Evolutionary conservation across 2,113 vertebrate genomes (phyloP).

Genomic region (Sinocyclocheilus anophthalmus): DNA sequence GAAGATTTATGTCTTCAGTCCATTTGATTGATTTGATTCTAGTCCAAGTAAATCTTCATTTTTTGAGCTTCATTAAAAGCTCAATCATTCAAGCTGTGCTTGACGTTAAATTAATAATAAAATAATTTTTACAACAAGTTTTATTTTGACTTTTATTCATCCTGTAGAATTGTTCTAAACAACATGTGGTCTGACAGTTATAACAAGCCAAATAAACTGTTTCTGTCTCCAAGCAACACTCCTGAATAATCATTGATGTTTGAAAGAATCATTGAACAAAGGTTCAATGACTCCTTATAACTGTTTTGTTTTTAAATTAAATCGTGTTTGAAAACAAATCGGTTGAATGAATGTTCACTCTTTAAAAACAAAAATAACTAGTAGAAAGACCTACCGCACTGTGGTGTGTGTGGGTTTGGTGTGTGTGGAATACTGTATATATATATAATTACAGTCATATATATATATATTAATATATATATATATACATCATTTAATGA

Average conservation of each 20-base stretch:
- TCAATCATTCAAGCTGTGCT: not conserved
- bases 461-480: not conserved
- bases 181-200: not conserved
- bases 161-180: not conserved
- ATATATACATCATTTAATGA: not conserved
- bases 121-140: not conserved
- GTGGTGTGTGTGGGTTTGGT: too few species aligned
- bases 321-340: not conserved
- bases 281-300: not conserved
- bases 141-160: not conserved
- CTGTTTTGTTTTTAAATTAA: not conserved
- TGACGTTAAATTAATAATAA: not conserved
- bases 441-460: too few species aligned
- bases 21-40: not conserved
- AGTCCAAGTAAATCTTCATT: too few species aligned
- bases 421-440: too few species aligned
- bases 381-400: too few species aligned
- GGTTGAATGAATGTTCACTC: not conserved
- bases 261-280: not conserved
- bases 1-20: not conserved
- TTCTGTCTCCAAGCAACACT: not conserved
- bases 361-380: not conserved
- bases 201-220: not conserved
- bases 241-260: not conserved
- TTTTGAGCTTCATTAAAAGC: not conserved